Percentiles rank a stretch among this genome's conserved stretches.
Evolutionary conservation across 2,888 invertebrate species (phyloP).

Genomic region (Psylliodes chrysocephalus): DNA sequence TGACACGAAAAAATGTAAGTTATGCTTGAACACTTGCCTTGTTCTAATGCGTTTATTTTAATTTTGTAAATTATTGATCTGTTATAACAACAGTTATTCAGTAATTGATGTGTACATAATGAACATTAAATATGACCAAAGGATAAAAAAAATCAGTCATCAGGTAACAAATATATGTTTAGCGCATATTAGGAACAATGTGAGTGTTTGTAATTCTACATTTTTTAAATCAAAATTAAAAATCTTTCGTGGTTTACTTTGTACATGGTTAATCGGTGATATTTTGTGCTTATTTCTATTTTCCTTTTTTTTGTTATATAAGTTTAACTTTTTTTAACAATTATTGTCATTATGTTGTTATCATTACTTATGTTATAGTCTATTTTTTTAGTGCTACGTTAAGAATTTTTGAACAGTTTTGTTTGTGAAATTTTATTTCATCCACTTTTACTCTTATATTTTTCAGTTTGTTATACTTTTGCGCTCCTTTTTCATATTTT

Average conservation of each 20-base stretch:
- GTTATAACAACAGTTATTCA: too few species aligned
- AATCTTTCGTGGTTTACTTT: slow-evolving; percentile 38
- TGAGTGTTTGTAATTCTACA: neutral
- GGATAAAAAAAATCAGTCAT: too few species aligned
- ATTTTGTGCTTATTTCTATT: slow-evolving; percentile 47
- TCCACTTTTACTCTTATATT: slow-evolving; percentile 33
- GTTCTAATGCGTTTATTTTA: too few species aligned
- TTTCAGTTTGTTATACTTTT: slow-evolving; percentile 43
- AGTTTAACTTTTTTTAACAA: slow-evolving; percentile 45
- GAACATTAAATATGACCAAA: too few species aligned
- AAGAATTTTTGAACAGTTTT: slow-evolving; percentile 53
- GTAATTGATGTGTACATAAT: too few species aligned
- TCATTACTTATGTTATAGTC: slow-evolving; percentile 55
- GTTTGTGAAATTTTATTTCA: slow-evolving; percentile 55
- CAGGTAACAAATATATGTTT: too few species aligned
- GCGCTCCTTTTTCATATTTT: slow-evolving; percentile 24
- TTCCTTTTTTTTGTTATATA: slow-evolving; percentile 47
- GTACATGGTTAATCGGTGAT: slow-evolving; percentile 46
- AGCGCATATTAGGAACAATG: too few species aligned
- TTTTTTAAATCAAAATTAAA: neutral
- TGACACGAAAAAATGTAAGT: too few species aligned
- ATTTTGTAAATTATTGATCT: too few species aligned
- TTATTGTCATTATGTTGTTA: slow-evolving; percentile 48
- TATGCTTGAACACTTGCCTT: too few species aligned
- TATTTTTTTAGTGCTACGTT: slow-evolving; percentile 56